Evolutionary conservation across 2,888 invertebrate genomes (phyloP), one percentile per base, ranked within the genome.

Genomic region (Pseudococcus viburni): DNA sequence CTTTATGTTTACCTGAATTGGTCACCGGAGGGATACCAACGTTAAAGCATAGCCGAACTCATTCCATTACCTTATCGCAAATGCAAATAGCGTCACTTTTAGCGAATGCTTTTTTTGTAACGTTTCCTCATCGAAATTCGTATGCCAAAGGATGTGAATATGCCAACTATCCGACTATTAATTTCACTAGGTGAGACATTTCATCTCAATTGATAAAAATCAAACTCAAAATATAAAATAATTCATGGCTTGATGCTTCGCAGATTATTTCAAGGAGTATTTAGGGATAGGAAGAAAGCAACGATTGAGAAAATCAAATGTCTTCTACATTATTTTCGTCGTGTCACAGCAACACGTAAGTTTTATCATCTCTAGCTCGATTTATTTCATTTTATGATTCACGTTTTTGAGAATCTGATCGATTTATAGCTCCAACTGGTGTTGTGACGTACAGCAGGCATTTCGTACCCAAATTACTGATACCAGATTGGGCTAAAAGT

Each of bases 61-160:
- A 91, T 89, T 92, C 93, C 9, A 91, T 95, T 22, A 94, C 94
- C 88, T 91, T 93, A 87, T 92, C 92, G 85, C 96, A 96, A 91
- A 92, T 95, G 87, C 99, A 99, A 93, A 94, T 97, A 88, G 95
- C 97, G 0, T 95, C 95, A 90, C 92, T 99, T 86, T 92, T 99
- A 89, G 98, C 98, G 0, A 98, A 99, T 92, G 98, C 97, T 17
- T 99, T 99, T 92, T 95, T 99, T 90, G 98, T 98, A 91, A 98
- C 98, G 55, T 98, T 96, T 92, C 98, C 98, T 0, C 93, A 96
- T 90, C 93, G 96, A 77, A 96, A 96, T 91, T 94, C 95, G 0
- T 92, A 92, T 7, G 94, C 94, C 91, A 92, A 92, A 15, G 93
- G 93, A 26, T 94, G 95, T 0, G 96, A 96, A 91, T 95, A 95